Percentiles rank a stretch among this genome's conserved stretches.
These are phyloP conservation scores for Lepisosteus oculatus DNA, from an alignment of 2,113 vertebrate species.

Conservation along the genomic window DNA sequence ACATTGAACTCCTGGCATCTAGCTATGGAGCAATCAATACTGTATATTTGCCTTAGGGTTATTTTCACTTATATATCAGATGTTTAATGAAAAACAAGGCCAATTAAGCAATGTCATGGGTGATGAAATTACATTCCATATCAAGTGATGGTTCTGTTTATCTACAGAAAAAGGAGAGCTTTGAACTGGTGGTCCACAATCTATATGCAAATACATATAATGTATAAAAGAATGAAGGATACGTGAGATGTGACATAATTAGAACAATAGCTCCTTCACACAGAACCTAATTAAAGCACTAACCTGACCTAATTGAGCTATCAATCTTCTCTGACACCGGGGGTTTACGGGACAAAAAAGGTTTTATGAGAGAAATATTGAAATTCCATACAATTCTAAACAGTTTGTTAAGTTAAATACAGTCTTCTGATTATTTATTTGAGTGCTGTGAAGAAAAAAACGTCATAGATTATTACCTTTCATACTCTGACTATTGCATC, in stretches of 20 bases:
- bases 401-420: no score
- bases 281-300: slow-evolving; percentile 7
- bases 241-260: slow-evolving; percentile 12
- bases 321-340: neutral
- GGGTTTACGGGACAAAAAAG: no score
- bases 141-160: neutral
- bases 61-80: neutral
- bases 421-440: no score
- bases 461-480: no score
- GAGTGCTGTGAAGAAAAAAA: no score
- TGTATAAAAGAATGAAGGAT: slow-evolving; percentile 4
- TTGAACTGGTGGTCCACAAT: slow-evolving; percentile 10
- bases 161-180: slow-evolving; percentile 1
- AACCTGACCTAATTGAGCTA: slow-evolving; percentile 6
- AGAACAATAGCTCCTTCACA: neutral
- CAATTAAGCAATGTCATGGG: neutral
- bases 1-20: no score
- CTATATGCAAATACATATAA: slow-evolving; percentile 18
- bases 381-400: no score
- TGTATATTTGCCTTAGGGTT: neutral
- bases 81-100: neutral
- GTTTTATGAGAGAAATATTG: no score
- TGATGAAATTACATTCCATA: neutral
- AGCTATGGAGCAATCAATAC: neutral
- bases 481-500: no score